Evolutionary conservation across 2,888 invertebrate species (phyloP).

Genomic region (Oscheius sp.): DNA sequence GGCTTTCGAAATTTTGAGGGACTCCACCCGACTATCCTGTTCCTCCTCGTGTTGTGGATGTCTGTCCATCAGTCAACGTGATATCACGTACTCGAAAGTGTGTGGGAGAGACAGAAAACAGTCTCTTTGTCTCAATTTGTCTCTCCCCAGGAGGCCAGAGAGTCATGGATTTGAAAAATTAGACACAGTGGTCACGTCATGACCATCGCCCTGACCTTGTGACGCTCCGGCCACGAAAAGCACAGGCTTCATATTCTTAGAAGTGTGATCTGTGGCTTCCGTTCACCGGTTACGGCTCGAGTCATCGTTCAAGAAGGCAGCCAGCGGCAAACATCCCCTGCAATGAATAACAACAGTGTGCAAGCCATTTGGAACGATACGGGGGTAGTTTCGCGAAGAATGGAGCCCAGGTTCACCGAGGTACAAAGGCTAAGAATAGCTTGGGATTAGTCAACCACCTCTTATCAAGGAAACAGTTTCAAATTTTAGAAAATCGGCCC

Average conservation of each 20-base stretch:
- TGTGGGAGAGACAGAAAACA: conserved; percentile 2
- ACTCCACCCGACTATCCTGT: neutral
- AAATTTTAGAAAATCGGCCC: neutral
- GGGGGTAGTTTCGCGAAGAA: conserved; percentile 1
- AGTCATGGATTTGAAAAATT: neutral
- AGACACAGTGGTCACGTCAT: neutral
- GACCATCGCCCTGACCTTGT: neutral
- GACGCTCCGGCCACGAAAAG: conserved; percentile 17
- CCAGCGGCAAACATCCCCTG: too few relatives aligned
- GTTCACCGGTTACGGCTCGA: neutral
- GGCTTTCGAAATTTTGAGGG: neutral
- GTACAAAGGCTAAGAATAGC: conserved; percentile 14
- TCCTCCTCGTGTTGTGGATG: conserved; percentile 8
- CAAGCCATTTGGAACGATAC: conserved; percentile 8
- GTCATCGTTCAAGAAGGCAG: too few relatives aligned
- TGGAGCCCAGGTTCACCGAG: neutral
- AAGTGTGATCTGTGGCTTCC: neutral
- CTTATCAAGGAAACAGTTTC: neutral
- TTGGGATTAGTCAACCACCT: neutral
- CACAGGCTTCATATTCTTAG: conserved; percentile 16
- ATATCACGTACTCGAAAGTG: neutral
- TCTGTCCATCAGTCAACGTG: conserved; percentile 1
- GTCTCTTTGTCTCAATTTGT: conserved; percentile 25
- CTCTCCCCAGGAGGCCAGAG: neutral
- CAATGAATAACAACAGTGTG: neutral